phyloP scores from a whole-genome alignment of 2,888 invertebrate species.

The Drosophila sordidula region DNA sequence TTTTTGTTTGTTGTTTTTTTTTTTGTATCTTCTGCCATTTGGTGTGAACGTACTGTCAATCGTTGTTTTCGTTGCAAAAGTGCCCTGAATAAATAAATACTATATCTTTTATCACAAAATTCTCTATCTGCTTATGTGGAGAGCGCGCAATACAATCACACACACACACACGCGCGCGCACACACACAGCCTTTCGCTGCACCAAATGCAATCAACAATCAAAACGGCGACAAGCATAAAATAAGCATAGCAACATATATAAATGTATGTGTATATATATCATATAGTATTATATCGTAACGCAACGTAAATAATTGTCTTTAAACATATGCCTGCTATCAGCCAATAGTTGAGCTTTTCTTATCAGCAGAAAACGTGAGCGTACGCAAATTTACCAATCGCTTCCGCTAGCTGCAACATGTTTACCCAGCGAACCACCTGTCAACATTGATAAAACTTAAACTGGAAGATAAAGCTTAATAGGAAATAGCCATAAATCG shows the following conservation, averaged over 20 bases:
- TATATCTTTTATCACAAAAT: constrained; percentile 35
- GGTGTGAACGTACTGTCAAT: constrained; percentile 77
- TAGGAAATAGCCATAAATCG: neutral
- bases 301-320: neutral
- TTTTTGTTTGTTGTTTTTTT: constrained; percentile 44
- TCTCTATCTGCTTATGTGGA: constrained; percentile 27
- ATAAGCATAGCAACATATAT: neutral
- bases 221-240: constrained; percentile 8
- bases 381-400: constrained; percentile 16
- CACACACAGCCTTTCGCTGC: constrained; percentile 26
- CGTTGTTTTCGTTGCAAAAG: constrained; percentile 50
- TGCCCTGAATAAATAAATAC: constrained; percentile 64
- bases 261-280: neutral
- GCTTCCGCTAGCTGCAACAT: constrained; percentile 42
- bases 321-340: constrained; percentile 35
- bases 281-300: neutral
- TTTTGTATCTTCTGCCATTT: constrained; percentile 37
- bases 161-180: neutral
- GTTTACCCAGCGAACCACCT: constrained; percentile 22
- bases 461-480: neutral
- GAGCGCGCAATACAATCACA: neutral
- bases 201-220: constrained; percentile 29
- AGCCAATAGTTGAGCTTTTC: constrained; percentile 1
- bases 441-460: constrained; percentile 16
- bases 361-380: constrained; percentile 51